Evolutionary conservation across 2,113 vertebrate species (phyloP), one percentile per base, ranked within the genome.

Genomic region (Phalacrocorax brasilianus): DNA sequence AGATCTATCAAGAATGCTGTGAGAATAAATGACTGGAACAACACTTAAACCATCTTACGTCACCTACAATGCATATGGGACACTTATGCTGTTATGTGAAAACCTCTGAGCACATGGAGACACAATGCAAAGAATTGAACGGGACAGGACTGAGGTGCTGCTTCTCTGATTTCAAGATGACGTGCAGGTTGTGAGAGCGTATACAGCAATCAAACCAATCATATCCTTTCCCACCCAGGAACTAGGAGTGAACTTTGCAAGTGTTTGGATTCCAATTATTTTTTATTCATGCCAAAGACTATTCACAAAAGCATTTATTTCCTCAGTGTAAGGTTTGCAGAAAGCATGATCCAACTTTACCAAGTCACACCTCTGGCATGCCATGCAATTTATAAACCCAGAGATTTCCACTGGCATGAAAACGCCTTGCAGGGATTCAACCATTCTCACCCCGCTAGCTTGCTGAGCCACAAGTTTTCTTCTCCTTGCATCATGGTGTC

Each of bases 271-370:
- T 78, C 35, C 0, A 0, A 32, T 14, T 58, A 38, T 35, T 74
- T 45, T 52, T 35, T 14, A 45, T 83, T 66, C 80, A 40, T 63
- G 68, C 27, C 73, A 68, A 92, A 92, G 66, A 79, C 28, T 82
- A 30, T n/a, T 85, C 56, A 81, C 56, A 93, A 87, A 91, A 92
- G 40, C 56, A 53, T 87, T 94, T 91, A 20, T 82, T 95, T 92
- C 77, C 71, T 79, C 66, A 55, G 53, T 9, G 91, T 75, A 67
- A 91, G 26, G 8, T 77, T 88, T 95, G 42, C 72, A 91, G 79
- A 88, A 88, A 86, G 42, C 30, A 21, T 33, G 40, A 88, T 44
- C 38, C 52, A 84, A 6, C 30, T 93, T 76, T 66, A 93, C 15
- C 47, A 96, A 86, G 72, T 73, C 75, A 87, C 77, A 85, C 35